These are phyloP conservation scores for Furcifer pardalis DNA, from an alignment of 2,797 vertebrate species.

Conservation along the genomic window DNA sequence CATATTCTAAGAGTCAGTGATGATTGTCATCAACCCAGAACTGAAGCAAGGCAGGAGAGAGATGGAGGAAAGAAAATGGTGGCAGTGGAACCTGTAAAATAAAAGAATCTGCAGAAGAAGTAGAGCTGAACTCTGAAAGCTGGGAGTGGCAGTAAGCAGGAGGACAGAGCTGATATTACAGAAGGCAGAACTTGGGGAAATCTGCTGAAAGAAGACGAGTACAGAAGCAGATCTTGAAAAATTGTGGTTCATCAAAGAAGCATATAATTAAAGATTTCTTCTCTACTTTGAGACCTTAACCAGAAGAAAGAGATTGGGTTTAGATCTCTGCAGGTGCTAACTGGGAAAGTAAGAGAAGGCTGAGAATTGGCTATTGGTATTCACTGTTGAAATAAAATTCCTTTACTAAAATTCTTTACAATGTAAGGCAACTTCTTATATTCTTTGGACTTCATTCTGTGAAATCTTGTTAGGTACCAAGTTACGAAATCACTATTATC, in stretches of 20 bases:
- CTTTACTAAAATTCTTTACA: too few species aligned
- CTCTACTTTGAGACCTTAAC: background rate
- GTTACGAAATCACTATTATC: background rate
- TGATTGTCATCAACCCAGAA: background rate
- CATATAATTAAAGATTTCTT: background rate
- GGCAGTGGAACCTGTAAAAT: background rate
- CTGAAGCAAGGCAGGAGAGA: background rate
- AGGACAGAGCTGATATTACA: background rate
- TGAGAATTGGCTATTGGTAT: background rate
- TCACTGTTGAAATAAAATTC: too few species aligned
- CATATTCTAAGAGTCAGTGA: background rate
- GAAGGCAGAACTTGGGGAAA: background rate
- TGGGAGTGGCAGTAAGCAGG: background rate
- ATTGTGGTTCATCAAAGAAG: background rate
- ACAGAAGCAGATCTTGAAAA: background rate
- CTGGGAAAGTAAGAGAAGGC: background rate
- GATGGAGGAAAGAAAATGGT: background rate
- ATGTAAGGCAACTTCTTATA: too few species aligned
- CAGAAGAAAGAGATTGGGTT: background rate
- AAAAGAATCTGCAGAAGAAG: background rate
- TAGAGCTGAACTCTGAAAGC: background rate
- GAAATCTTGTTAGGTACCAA: background rate
- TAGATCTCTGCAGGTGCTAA: background rate
- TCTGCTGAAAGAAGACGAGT: background rate
- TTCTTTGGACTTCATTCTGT: background rate